These are phyloP conservation scores for Paradisaea rubra DNA, from an alignment of 2,113 vertebrate species.

Conservation along the genomic window DNA sequence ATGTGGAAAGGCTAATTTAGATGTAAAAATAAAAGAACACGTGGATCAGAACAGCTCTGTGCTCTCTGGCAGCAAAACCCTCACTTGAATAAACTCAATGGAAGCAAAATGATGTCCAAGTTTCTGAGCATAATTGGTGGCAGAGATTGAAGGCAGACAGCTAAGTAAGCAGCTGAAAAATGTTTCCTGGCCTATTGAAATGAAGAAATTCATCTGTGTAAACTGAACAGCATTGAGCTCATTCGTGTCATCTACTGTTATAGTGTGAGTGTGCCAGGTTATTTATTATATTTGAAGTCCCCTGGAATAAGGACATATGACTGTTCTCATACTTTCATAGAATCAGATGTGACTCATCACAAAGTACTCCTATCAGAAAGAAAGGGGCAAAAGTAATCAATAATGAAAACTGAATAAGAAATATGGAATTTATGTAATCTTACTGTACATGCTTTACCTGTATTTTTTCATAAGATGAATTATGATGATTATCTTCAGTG, in stretches of 20 bases:
- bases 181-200: not conserved
- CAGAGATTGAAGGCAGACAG: not conserved
- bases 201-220: not conserved
- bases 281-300: not conserved
- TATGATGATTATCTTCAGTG: not conserved
- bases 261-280: not conserved
- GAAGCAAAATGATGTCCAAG: not conserved
- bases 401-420: not conserved
- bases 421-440: not conserved
- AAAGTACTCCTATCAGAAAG: not conserved
- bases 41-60: not conserved
- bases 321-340: not conserved
- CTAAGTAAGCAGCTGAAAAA: not conserved
- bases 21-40: not conserved
- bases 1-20: not conserved
- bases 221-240: not conserved
- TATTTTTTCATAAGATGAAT: not conserved
- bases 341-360: constrained; percentile 15
- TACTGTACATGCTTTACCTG: not conserved
- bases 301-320: not conserved
- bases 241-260: not conserved
- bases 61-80: not conserved
- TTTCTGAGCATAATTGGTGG: not conserved
- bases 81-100: not conserved
- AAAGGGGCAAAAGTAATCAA: not conserved